phyloP scores from a whole-genome alignment of 1,140 invertebrate species.

The Orchestia grillus region DNA sequence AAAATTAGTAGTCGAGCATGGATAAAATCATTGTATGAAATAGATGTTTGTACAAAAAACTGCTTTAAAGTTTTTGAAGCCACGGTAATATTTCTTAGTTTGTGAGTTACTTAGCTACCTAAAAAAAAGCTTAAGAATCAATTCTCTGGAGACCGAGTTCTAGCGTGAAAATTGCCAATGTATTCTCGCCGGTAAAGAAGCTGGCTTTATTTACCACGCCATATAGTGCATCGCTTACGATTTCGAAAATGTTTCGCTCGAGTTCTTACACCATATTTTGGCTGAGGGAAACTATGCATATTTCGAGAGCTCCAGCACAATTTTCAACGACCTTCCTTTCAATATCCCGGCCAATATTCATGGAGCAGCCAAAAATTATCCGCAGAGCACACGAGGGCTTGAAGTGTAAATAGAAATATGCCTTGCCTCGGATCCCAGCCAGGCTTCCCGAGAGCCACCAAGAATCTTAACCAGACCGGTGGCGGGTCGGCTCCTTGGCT shows the following conservation, averaged over 20 bases:
- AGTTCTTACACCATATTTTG: slow-evolving; percentile 38
- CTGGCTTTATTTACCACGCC: background rate
- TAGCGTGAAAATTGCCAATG: background rate
- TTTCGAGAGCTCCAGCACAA: slow-evolving; percentile 52
- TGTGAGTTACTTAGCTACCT: background rate
- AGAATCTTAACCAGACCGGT: slow-evolving; percentile 27
- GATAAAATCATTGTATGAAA: background rate
- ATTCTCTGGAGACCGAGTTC: background rate
- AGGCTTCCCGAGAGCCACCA: background rate
- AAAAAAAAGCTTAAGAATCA: background rate
- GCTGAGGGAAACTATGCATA: slow-evolving; percentile 50
- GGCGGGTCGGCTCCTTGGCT: background rate
- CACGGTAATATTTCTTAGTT: background rate
- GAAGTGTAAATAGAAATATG: slow-evolving; percentile 57
- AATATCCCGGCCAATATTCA: slow-evolving; percentile 56
- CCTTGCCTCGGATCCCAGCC: slow-evolving; percentile 42
- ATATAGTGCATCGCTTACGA: slow-evolving; percentile 25
- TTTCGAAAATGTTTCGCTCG: slow-evolving; percentile 47
- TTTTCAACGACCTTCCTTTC: slow-evolving; percentile 55
- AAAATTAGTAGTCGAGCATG: background rate
- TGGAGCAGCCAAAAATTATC: slow-evolving; percentile 56
- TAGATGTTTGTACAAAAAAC: background rate
- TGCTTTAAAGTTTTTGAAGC: no score
- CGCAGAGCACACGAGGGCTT: slow-evolving; percentile 54
- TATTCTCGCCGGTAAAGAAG: background rate